Evolutionary conservation across 2,888 invertebrate species (phyloP), one percentile per base, ranked within the genome.

Genomic region (Oligia latruncula): DNA sequence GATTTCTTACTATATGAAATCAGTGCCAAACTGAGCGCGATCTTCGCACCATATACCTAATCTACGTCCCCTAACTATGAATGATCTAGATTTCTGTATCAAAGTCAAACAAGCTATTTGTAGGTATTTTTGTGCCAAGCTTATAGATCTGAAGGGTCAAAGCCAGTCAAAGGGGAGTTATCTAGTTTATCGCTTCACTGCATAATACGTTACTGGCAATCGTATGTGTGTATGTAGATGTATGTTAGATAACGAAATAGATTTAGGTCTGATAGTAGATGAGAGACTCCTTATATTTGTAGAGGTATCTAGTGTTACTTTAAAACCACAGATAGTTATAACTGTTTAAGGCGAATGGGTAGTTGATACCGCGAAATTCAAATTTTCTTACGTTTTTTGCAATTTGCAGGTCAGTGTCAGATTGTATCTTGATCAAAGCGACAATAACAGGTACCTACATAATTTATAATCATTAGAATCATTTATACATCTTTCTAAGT

Each of bases 161-260:
- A 46, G 9, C 20, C 23, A 40, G 13, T 71, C 71, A 52, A 83
- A 68, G 52, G 43, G 65, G 58, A 65, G 3, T 0, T 35, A 74
- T 35, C 60, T 74, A 73, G 65, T 60, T 52, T n/a, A 78, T 70
- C 23, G 52, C 17, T 60, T n/a, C 8, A 55, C 15, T 46, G 66
- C 17, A 65, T 67, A 46, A 52, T n/a, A 46, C 3, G 11, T n/a
- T 58, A 49, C 29, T 60, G 29, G 58, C 29, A n/a, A 64, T 77
- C 40, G 46, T 67, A 23, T 71, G 3, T 60, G 23, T n/a, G 20
- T 77, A 11, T 40, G 58, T 20, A 29, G 11, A 43, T 13, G 4
- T 55, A 20, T 43, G 15, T 55, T 35, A 55, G 35, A 40, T 64
- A 46, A 15, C 9, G 17, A n/a, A 35, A 46, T 70, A 43, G 8